A percentile compares a stretch with the other conserved stretches of the same genome.
Evolutionary conservation across 2,888 invertebrate species (phyloP).

Genomic region (Archaeoteleia sp.): DNA sequence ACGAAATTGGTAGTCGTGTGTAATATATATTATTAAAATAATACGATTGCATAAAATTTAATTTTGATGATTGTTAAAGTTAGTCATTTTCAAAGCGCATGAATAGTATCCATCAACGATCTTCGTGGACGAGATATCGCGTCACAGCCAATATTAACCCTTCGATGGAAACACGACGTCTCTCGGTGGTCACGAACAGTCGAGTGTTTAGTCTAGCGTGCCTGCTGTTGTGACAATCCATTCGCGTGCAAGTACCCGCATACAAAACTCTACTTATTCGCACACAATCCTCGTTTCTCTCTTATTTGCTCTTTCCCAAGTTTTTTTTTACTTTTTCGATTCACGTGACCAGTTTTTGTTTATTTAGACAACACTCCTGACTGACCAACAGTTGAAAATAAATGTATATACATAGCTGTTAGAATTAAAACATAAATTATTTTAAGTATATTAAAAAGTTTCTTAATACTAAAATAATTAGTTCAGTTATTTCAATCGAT

Average conservation of each 20-base stretch:
- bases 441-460: neutral
- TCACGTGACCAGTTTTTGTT: constrained; percentile 29
- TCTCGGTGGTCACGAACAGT: constrained; percentile 66
- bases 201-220: constrained; percentile 71
- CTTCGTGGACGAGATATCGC: constrained; percentile 42
- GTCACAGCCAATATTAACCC: constrained; percentile 59
- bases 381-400: no score
- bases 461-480: constrained; percentile 3
- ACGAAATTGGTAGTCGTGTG: no score
- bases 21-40: no score
- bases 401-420: no score
- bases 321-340: constrained; percentile 24
- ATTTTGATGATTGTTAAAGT: constrained; percentile 27
- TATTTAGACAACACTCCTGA: constrained; percentile 35
- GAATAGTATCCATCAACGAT: constrained; percentile 24
- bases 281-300: constrained; percentile 41
- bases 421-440: constrained; percentile 2
- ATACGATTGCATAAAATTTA: no score
- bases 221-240: constrained; percentile 70
- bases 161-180: constrained; percentile 60
- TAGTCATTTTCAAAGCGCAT: constrained; percentile 25
- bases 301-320: constrained; percentile 40
- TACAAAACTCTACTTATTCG: constrained; percentile 48
- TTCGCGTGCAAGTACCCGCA: constrained; percentile 62
- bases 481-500: no score